A percentile compares a stretch with the other conserved stretches of the same genome.
Evolutionary conservation across 2,113 vertebrate genomes (phyloP).

Genomic region (Centrocercus urophasianus): DNA sequence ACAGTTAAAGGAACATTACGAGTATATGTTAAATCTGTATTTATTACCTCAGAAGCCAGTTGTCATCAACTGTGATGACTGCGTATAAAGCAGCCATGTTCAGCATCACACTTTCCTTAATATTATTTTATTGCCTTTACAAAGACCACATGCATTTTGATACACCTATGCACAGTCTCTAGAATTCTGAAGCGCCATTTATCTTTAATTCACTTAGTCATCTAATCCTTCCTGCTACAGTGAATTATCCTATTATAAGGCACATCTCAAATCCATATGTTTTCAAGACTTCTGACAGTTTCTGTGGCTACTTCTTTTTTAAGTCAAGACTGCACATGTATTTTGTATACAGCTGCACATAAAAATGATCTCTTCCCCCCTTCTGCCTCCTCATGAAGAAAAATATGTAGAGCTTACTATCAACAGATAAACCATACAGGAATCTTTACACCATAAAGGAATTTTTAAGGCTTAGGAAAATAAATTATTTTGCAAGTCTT

Average conservation of each 20-base stretch:
- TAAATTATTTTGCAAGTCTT: background rate
- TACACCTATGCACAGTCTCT: background rate
- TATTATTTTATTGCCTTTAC: background rate
- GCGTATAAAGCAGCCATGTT: background rate
- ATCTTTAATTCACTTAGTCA: background rate
- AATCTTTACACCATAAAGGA: background rate
- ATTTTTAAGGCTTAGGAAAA: background rate
- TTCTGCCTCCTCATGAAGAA: background rate
- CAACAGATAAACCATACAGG: background rate
- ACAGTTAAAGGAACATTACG: background rate
- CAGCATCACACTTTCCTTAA: background rate
- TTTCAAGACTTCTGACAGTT: constrained; percentile 5
- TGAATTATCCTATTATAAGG: background rate
- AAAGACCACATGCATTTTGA: background rate
- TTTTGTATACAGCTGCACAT: background rate
- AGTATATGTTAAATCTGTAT: background rate
- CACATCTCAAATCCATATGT: background rate
- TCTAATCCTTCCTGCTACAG: background rate
- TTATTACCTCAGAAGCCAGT: background rate
- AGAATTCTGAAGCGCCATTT: background rate
- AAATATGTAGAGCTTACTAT: background rate
- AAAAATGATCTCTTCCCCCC: background rate
- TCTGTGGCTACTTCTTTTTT: background rate
- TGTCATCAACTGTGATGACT: background rate
- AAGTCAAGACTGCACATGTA: background rate